Evolutionary conservation across 2,888 invertebrate species (phyloP), one percentile per base, ranked within the genome.

Genomic region (Drosophila kokeensis): DNA sequence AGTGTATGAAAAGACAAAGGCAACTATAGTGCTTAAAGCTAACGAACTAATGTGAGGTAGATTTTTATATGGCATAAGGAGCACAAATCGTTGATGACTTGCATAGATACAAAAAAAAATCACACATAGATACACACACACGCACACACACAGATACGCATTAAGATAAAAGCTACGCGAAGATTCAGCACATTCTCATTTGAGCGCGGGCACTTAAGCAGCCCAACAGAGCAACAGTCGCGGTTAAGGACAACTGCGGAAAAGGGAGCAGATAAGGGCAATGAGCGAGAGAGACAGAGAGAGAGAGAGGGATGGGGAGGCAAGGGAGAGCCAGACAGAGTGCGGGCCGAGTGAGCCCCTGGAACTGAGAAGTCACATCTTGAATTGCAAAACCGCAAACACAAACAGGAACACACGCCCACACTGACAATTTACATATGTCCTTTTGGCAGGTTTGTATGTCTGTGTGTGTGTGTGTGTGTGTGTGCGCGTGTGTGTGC

Each of bases 21-120:
- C 55, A 68, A 68, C 61, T 58, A 65, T 42, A 55, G 32, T 67
- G 72, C 60, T 76, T 78, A 65, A 76, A 72, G 73, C 89, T 83
- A 89, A 86, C 87, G 89, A 90, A 90, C 88, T 84, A 87, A 87
- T 90, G 89, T 84, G 69, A 84, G 90, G 84, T 90, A 71, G 87
- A 90, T 87, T 90, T 87, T 87, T 71, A 89, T 71, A 71, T 64
- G 36, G 89, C 89, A 78, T 76, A 79, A 86, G 67, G 66, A 84
- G 90, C 82, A 69, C 61, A 77, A 66, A 88, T 77, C 84, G 79
- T 74, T 89, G 73, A 81, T 78, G 77, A 69, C 80, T 70, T 42
- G 62, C 83, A 58, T 82, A 82, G 60, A 82, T 57, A 79, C 62
- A 69, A 27, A 40, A 48, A n/a, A 52, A 45, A 45, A 40, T 24